phyloP scores from a whole-genome alignment of 1,140 invertebrate genomes.

The Drosophila nigrodunni region DNA sequence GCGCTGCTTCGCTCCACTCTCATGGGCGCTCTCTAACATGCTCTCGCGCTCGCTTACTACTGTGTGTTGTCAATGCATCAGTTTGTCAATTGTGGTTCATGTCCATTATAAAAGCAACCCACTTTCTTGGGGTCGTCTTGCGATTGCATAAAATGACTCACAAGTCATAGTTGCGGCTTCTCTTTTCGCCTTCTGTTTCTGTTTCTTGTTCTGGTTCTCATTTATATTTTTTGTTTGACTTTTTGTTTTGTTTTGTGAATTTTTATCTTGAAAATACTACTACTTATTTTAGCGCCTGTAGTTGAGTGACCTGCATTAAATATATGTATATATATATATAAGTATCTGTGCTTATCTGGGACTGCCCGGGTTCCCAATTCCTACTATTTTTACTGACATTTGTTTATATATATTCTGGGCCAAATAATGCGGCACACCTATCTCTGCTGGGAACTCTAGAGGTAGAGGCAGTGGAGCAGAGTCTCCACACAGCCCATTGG shows the following conservation, averaged over 20 bases:
- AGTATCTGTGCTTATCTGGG: constrained; percentile 53
- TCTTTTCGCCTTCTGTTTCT: constrained; percentile 51
- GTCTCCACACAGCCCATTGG: background rate
- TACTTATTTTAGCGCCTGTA: constrained; percentile 9
- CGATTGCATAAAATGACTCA: constrained; percentile 80
- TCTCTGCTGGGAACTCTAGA: no score
- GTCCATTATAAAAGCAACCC: constrained; percentile 55
- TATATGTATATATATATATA: background rate
- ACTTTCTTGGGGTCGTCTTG: constrained; percentile 55
- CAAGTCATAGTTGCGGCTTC: constrained; percentile 55
- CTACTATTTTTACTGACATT: constrained; percentile 76
- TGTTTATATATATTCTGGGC: constrained; percentile 49
- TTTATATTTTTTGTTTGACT: constrained; percentile 14
- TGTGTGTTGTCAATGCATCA: constrained; percentile 53
- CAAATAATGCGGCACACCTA: constrained; percentile 54
- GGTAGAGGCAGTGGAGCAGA: no score
- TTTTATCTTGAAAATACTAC: constrained; percentile 29
- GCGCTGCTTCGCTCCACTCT: background rate
- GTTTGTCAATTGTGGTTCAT: constrained; percentile 51
- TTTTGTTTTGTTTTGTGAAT: constrained; percentile 46
- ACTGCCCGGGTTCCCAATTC: constrained; percentile 61
- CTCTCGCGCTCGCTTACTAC: constrained; percentile 16
- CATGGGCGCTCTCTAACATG: constrained; percentile 9
- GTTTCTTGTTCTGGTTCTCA: constrained; percentile 27
- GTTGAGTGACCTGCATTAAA: constrained; percentile 59